Conservation (phyloP, 2,797 vertebrate genomes). For the Girardinus metallicus region DNA sequence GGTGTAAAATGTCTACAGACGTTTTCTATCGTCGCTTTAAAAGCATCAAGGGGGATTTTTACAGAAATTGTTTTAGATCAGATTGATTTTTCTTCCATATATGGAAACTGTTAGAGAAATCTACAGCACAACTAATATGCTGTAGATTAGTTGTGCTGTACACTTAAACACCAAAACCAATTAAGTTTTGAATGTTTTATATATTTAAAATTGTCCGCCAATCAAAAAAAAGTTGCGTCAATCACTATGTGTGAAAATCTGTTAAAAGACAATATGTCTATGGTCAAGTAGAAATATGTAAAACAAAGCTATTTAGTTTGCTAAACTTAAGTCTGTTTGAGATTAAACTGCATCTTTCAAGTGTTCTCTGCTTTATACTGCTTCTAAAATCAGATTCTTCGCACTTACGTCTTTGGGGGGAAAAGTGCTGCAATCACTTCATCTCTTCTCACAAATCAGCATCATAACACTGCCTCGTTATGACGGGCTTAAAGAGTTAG, state of each 20-base stretch:
- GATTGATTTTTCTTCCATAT: not conserved
- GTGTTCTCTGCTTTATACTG: not conserved
- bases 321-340: not conserved
- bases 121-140: not conserved
- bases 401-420: constrained; percentile 10
- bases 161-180: not conserved
- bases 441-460: constrained; percentile 40
- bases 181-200: not conserved
- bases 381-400: constrained; percentile 24
- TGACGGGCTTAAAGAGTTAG: constrained; percentile 6
- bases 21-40: not conserved
- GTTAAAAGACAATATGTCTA: not conserved
- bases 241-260: not conserved
- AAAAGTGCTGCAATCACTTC: constrained; percentile 49
- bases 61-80: not conserved
- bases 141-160: not conserved
- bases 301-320: not conserved
- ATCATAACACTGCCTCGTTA: constrained; percentile 27
- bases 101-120: not conserved
- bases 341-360: not conserved
- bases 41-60: not conserved
- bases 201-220: not conserved
- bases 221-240: not conserved
- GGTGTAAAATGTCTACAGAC: not conserved
- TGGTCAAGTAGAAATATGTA: not conserved